Evolutionary conservation across 2,797 vertebrate genomes (phyloP).

Genomic region (Poeciliopsis presidionis): DNA sequence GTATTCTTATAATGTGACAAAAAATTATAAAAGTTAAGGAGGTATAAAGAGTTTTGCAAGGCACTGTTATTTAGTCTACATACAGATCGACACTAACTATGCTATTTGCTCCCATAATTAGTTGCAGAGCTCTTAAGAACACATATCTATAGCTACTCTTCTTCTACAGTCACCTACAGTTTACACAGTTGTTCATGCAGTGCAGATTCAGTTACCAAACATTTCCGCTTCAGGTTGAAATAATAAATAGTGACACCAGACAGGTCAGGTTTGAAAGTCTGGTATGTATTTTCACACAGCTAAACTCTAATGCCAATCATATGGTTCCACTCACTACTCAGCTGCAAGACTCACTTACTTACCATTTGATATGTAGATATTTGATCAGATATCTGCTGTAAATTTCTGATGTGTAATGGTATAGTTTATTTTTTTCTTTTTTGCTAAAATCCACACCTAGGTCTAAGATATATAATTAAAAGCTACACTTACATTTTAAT

Average conservation of each 20-base stretch:
- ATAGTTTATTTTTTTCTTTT: too few species aligned
- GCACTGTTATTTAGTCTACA: not conserved
- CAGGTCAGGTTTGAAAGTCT: constrained; percentile 59
- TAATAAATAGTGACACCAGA: constrained; percentile 67
- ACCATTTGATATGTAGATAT: constrained; percentile 59
- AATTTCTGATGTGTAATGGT: not conserved
- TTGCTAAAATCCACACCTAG: not conserved
- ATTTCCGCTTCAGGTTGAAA: constrained; percentile 68
- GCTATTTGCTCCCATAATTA: constrained; percentile 34
- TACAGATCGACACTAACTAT: not conserved
- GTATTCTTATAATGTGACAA: not conserved
- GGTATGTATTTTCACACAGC: constrained; percentile 71
- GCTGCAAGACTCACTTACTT: constrained; percentile 50
- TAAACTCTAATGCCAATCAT: constrained; percentile 63
- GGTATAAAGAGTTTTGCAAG: not conserved
- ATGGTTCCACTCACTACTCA: constrained; percentile 68
- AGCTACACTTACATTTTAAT: not conserved
- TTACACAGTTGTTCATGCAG: constrained; percentile 35
- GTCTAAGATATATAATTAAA: not conserved
- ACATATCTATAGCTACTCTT: constrained; percentile 37
- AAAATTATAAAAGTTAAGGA: not conserved
- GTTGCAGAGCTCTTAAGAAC: constrained; percentile 32
- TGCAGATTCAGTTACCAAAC: constrained; percentile 66
- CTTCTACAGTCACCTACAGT: constrained; percentile 39
- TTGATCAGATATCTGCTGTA: constrained; percentile 50